Conservation (phyloP, 2,113 vertebrate genomes). For the Emydura subglobosa region DNA sequence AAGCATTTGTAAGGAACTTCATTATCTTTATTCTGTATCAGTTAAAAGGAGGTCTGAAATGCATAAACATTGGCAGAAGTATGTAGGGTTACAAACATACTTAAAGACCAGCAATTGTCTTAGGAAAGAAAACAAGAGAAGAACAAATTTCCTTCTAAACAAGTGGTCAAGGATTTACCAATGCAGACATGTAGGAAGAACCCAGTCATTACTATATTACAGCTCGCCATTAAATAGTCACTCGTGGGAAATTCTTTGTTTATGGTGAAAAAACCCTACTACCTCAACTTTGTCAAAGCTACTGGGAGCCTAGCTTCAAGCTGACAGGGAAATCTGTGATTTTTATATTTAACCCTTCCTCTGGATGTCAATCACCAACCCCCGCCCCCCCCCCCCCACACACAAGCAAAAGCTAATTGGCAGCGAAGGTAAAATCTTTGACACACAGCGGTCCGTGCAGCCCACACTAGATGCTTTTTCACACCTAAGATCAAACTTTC, state of each 20-base stretch:
- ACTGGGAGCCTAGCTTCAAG: background rate
- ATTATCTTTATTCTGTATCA: background rate
- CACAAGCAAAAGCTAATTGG: background rate
- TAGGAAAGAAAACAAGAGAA: background rate
- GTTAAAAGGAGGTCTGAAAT: background rate
- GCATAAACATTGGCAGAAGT: background rate
- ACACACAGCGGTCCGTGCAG: background rate
- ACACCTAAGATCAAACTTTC: slow-evolving; percentile 21
- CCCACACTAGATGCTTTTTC: background rate
- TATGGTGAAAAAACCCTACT: background rate
- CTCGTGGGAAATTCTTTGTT: background rate
- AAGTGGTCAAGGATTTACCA: background rate
- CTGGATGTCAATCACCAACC: background rate
- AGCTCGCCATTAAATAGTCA: slow-evolving; percentile 9
- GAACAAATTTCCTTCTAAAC: background rate
- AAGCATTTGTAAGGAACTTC: background rate
- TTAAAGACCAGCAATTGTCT: slow-evolving; percentile 22
- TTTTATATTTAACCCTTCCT: background rate
- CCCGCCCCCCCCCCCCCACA: background rate
- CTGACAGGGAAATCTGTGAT: background rate
- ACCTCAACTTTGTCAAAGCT: background rate
- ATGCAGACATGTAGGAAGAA: background rate
- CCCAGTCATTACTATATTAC: background rate
- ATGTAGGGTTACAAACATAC: slow-evolving; percentile 32
- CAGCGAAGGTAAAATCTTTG: background rate